Conservation (phyloP, 2,797 vertebrate genomes). For the Sebastolobus alascanus region DNA sequence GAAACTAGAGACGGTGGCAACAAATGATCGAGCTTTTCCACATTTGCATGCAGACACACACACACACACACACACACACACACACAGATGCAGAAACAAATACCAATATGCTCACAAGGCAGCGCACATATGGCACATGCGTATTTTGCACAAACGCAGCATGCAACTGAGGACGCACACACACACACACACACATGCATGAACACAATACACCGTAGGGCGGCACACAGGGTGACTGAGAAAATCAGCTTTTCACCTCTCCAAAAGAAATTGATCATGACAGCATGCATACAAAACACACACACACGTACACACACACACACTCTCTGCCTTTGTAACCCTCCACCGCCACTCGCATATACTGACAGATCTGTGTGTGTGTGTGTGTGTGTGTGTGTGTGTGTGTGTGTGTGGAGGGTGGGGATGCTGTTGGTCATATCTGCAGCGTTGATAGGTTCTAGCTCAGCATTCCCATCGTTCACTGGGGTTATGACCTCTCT, state of each 20-base stretch:
- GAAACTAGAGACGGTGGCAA: neutral
- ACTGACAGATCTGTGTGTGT: slow-evolving; percentile 45
- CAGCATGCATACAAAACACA: slow-evolving; percentile 58
- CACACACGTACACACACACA: slow-evolving; percentile 14
- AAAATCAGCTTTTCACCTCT: slow-evolving; percentile 56
- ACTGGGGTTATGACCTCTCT: slow-evolving; percentile 82
- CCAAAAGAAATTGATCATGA: slow-evolving; percentile 77
- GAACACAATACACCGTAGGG: slow-evolving; percentile 8
- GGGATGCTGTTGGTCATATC: slow-evolving; percentile 56
- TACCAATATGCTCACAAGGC: slow-evolving; percentile 32
- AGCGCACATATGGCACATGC: neutral
- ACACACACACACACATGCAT: neutral
- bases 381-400: slow-evolving; percentile 20
- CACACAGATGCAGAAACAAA: slow-evolving; percentile 27
- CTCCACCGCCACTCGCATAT: slow-evolving; percentile 28
- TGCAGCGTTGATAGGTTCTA: slow-evolving; percentile 77
- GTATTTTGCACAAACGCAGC: slow-evolving; percentile 6
- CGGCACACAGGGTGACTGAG: slow-evolving; percentile 25
- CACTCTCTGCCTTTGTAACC: slow-evolving; percentile 15
- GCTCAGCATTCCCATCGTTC: slow-evolving; percentile 80
- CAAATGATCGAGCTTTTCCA: neutral
- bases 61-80: slow-evolving; percentile 26
- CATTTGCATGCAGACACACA: slow-evolving; percentile 34
- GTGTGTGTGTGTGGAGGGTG: slow-evolving; percentile 1
- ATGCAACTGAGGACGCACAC: neutral